These are phyloP conservation scores for Zaprionus ornatus DNA, from an alignment of 1,140 invertebrate species.

Conservation along the genomic window DNA sequence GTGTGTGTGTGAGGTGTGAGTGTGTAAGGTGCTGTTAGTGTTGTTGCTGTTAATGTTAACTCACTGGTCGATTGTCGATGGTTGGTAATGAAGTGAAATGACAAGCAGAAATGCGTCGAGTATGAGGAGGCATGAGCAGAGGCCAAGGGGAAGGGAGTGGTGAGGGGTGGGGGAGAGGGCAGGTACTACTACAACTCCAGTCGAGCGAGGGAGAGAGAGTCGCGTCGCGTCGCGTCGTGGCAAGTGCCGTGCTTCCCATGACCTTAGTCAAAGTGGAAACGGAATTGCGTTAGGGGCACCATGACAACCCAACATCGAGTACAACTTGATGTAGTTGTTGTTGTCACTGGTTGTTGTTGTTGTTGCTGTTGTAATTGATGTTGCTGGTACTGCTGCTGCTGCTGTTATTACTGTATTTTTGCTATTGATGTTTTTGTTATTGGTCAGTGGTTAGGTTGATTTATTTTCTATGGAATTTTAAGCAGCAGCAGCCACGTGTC, in stretches of 20 bases:
- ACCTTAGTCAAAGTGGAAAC: conserved; percentile 68
- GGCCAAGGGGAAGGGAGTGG: neutral
- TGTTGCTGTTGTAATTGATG: neutral
- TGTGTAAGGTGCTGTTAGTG: neutral
- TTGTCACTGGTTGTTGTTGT: neutral
- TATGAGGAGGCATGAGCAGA: neutral
- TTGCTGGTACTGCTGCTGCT: neutral
- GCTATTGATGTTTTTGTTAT: conserved; percentile 44
- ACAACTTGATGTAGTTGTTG: conserved; percentile 2
- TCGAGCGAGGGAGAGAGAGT: neutral
- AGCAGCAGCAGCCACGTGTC: conserved; percentile 35
- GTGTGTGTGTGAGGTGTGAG: neutral
- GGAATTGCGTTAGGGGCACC: conserved; percentile 53
- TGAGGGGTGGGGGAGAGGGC: neutral
- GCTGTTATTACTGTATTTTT: conserved; percentile 39
- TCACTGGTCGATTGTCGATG: conserved; percentile 47
- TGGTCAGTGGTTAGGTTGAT: conserved; percentile 65
- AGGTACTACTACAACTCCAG: conserved; percentile 24
- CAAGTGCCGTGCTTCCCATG: conserved; percentile 68
- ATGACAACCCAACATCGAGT: conserved; percentile 55
- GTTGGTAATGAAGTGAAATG: conserved; percentile 59
- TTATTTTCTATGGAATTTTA: conserved; percentile 72
- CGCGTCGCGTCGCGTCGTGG: conserved; percentile 11
- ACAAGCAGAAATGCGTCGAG: conserved; percentile 51
- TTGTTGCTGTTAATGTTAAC: conserved; percentile 47